Base-by-base conservation (phyloP, 2,797 vertebrate genomes). In the Sarcophilus harrisii region DNA sequence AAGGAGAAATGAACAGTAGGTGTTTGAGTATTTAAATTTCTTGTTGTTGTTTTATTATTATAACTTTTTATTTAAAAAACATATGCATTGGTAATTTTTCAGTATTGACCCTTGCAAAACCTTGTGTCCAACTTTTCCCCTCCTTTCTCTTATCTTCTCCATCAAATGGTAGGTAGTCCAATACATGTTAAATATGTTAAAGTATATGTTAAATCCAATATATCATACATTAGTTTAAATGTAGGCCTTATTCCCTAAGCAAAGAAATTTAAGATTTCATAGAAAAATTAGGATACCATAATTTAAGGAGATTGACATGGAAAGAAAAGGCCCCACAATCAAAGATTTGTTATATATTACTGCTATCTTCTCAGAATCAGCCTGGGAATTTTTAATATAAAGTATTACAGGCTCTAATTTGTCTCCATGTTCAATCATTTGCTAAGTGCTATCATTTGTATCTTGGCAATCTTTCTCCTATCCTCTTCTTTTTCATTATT, bases 1-100 rank as follows among this genome's bases (percentile, higher is more conserved):
- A 96, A 99, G 98, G 97, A 99, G 99, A 97, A 98, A 99, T 98
- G 99, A 99, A 60, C 97, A 98, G 99, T 99, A 99, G 99, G 99
- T 99, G 4, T 97, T 97, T 81, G 45, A 81, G 4, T 81, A 81
- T 81, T 81, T 87, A 87, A 24, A 87, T 87, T 28, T 45, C 38
- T 52, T 52, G 4, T 52, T 52, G 52, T 52, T 52, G 52, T 52
- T 52, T 52, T 5, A 52, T 52, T 52, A 52, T 52, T 52, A 52
- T 52, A 52, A 52, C 52, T 52, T 52, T 52, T 52, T 52, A 52
- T 52, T 52, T 52, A 52, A 5, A 52, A 52, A 52, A 52, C 0
- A 52, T 52, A 52, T 52, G 52, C 6, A 52, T 52, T 5, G 4
- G 52, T 52, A 52, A 52, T 52, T 52, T 52, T 52, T 52, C 52